phyloP scores from a whole-genome alignment of 2,797 vertebrate species.

The Mallotus villosus region DNA sequence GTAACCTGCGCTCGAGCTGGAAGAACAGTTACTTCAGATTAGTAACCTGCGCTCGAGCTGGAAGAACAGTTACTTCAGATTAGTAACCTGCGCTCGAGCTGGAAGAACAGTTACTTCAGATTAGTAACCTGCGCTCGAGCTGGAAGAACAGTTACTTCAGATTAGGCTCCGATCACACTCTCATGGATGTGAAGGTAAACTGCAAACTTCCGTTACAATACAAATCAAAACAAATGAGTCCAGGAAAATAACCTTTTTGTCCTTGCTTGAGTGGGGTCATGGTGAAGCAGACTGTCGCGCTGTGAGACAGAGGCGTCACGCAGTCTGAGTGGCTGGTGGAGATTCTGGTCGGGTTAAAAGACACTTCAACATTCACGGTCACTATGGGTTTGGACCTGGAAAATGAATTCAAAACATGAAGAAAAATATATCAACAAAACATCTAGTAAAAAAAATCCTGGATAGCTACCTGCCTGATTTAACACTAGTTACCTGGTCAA shows the following conservation, averaged over 20 bases:
- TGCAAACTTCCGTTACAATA: neutral
- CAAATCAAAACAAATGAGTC: neutral
- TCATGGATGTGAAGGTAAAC: neutral
- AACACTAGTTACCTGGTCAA: too few species aligned
- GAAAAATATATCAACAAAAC: neutral
- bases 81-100: conserved; percentile 55
- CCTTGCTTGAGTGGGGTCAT: conserved; percentile 40
- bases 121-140: conserved; percentile 50
- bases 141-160: conserved; percentile 38
- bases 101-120: conserved; percentile 27
- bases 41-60: conserved; percentile 55
- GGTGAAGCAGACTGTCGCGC: conserved; percentile 63
- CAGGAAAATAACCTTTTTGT: neutral
- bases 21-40: conserved; percentile 28
- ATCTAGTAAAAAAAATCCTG: too few species aligned
- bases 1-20: conserved; percentile 54
- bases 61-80: conserved; percentile 24
- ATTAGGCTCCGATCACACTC: neutral
- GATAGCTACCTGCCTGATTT: too few species aligned
- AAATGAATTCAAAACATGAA: conserved; percentile 2
- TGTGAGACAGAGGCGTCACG: neutral
- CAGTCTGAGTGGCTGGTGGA: conserved; percentile 62
- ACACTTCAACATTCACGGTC: conserved; percentile 46
- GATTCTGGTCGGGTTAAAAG: conserved; percentile 61
- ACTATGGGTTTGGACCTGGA: conserved; percentile 80